Conservation (phyloP, 2,797 vertebrate genomes). For the Liparis tanakae region DNA sequence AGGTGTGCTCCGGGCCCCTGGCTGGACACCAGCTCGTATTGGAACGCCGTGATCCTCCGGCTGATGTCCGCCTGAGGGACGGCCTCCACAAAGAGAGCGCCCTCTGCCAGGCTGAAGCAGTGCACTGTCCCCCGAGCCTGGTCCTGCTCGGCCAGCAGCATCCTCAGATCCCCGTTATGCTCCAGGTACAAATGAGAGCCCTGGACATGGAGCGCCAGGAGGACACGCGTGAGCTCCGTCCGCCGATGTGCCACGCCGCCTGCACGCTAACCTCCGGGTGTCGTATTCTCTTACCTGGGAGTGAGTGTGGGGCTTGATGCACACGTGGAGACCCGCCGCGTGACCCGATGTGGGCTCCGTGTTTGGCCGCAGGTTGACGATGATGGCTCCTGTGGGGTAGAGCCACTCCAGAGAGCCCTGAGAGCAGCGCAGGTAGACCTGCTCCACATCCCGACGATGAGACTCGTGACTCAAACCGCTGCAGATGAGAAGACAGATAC, state of each 20-base stretch:
- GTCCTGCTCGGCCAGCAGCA: slow-evolving; percentile 88
- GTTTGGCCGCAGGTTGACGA: slow-evolving; percentile 92
- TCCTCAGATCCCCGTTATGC: slow-evolving; percentile 87
- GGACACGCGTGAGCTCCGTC: not conserved
- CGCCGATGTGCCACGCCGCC: not conserved
- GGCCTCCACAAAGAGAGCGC: slow-evolving; percentile 92
- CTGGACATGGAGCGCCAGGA: slow-evolving; percentile 40
- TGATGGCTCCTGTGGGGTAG: slow-evolving; percentile 94
- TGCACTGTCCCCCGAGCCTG: slow-evolving; percentile 76
- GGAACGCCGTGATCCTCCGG: slow-evolving; percentile 91
- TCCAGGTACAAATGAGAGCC: slow-evolving; percentile 95
- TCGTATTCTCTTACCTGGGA: slow-evolving; percentile 78
- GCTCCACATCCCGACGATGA: slow-evolving; percentile 94
- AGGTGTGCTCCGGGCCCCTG: slow-evolving; percentile 66
- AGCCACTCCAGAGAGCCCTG: slow-evolving; percentile 93
- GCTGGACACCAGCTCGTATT: slow-evolving; percentile 88
- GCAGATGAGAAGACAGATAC: slow-evolving; percentile 8
- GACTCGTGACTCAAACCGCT: slow-evolving; percentile 93
- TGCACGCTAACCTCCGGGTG: not conserved
- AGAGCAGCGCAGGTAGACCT: slow-evolving; percentile 95
- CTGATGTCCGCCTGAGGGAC: slow-evolving; percentile 91
- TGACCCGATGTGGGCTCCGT: slow-evolving; percentile 73
- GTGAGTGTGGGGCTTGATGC: slow-evolving; percentile 88
- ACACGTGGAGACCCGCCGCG: slow-evolving; percentile 83
- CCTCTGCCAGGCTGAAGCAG: slow-evolving; percentile 88